A percentile compares a stretch with the other conserved stretches of the same genome.
These are phyloP conservation scores for Triplophysa tibetana DNA, from an alignment of 2,113 vertebrate genomes.

Conservation along the genomic window DNA sequence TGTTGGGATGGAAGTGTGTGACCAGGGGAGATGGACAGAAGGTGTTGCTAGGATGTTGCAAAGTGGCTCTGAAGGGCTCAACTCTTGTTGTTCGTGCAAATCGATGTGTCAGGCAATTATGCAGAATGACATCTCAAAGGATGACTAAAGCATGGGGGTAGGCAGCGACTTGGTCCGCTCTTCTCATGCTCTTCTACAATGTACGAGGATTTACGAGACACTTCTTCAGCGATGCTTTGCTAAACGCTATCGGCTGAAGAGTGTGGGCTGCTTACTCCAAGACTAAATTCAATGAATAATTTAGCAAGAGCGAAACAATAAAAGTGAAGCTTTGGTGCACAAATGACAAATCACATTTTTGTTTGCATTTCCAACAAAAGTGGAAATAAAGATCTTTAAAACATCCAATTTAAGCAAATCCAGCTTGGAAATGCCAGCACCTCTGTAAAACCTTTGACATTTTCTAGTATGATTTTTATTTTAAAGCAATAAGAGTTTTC, in stretches of 20 bases:
- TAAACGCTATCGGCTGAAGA: background rate
- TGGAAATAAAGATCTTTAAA: background rate
- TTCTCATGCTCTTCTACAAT: conserved; percentile 48
- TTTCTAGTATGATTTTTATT: conserved; percentile 46
- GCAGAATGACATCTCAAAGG: conserved; percentile 67
- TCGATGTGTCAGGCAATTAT: conserved; percentile 72
- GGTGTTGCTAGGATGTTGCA: conserved; percentile 70
- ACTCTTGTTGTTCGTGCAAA: conserved; percentile 65
- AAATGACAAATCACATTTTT: background rate
- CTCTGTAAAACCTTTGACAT: conserved; percentile 33
- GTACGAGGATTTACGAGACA: conserved; percentile 16
- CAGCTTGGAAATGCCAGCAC: conserved; percentile 20
- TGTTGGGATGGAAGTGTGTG: conserved; percentile 60
- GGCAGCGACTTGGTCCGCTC: conserved; percentile 50
- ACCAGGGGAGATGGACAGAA: conserved; percentile 63
- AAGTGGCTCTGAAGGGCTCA: conserved; percentile 66
- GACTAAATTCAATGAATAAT: no score
- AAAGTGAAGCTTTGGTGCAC: background rate
- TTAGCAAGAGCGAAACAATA: background rate
- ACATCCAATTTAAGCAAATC: conserved; percentile 11
- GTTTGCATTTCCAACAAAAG: conserved; percentile 5
- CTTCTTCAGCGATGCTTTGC: background rate
- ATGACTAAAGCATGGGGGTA: conserved; percentile 52
- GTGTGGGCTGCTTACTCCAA: background rate
- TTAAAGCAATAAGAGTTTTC: conserved; percentile 38